Conservation (phyloP, 2,113 vertebrate genomes). For the Hippocampus guttulatus region DNA sequence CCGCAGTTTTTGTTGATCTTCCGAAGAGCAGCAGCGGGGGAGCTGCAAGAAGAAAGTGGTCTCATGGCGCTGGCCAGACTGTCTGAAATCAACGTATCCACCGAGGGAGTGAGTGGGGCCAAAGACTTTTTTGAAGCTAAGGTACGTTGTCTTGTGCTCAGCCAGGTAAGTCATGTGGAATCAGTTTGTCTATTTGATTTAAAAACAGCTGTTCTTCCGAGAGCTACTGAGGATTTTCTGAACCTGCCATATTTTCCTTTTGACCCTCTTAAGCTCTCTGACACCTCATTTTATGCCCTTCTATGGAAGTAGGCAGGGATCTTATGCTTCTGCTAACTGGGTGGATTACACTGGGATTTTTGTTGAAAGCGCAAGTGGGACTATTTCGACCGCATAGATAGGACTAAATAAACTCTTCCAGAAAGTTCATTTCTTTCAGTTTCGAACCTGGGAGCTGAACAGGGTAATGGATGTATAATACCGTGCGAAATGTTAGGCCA, state of each 20-base stretch:
- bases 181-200: neutral
- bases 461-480: neutral
- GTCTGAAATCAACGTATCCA: slow-evolving; percentile 88
- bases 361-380: neutral
- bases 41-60: slow-evolving; percentile 88
- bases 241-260: neutral
- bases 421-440: too few relatives aligned
- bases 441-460: neutral
- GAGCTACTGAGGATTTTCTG: neutral
- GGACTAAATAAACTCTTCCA: neutral
- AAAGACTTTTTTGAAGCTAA: slow-evolving; percentile 96
- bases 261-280: neutral
- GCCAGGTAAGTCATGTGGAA: neutral
- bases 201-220: neutral
- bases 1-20: slow-evolving; percentile 90
- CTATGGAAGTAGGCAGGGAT: neutral
- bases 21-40: slow-evolving; percentile 84
- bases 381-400: neutral
- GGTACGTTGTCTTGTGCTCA: slow-evolving; percentile 63
- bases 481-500: neutral
- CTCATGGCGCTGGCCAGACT: slow-evolving; percentile 88
- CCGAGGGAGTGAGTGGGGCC: slow-evolving; percentile 89
- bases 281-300: neutral
- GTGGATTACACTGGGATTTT: neutral
- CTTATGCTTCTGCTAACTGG: neutral